phyloP scores from a whole-genome alignment of 2,888 invertebrate genomes.

The Xestia xanthographa region DNA sequence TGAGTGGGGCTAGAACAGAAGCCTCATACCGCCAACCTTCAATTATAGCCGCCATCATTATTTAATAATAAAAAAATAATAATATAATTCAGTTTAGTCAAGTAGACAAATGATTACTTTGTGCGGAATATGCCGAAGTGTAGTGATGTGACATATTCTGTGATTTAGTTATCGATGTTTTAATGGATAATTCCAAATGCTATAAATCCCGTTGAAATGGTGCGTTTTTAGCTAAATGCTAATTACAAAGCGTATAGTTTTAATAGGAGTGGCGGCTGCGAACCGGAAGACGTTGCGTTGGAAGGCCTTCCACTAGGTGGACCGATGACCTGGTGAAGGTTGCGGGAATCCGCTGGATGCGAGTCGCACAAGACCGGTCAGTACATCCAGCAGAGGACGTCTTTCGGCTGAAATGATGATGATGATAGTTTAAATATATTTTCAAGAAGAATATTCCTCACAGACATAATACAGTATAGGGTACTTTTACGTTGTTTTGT shows the following conservation, averaged over 20 bases:
- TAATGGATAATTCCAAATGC: background rate
- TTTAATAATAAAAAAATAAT: slow-evolving; percentile 88
- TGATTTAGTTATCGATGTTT: slow-evolving; percentile 60
- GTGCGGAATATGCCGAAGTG: slow-evolving; percentile 75
- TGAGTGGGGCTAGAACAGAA: slow-evolving; percentile 84
- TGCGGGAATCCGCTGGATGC: too few species aligned
- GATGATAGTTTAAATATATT: too few species aligned
- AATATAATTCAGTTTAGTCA: slow-evolving; percentile 90
- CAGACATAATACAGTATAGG: too few species aligned
- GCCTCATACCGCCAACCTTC: slow-evolving; percentile 77
- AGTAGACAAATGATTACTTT: slow-evolving; percentile 90
- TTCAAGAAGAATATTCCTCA: too few species aligned
- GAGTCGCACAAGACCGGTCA: too few species aligned
- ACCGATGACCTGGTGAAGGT: too few species aligned
- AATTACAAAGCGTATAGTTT: background rate
- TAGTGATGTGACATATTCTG: slow-evolving; percentile 69
- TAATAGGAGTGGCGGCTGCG: too few species aligned
- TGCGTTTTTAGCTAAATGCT: background rate
- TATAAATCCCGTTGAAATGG: background rate
- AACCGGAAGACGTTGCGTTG: too few species aligned
- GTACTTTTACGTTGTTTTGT: too few species aligned
- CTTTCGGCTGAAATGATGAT: too few species aligned
- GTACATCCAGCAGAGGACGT: too few species aligned
- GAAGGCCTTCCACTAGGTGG: too few species aligned
- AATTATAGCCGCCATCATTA: slow-evolving; percentile 84